These are phyloP conservation scores for Diadumene lineata DNA, from an alignment of 92 coral and sea anemone species.

Conservation along the genomic window DNA sequence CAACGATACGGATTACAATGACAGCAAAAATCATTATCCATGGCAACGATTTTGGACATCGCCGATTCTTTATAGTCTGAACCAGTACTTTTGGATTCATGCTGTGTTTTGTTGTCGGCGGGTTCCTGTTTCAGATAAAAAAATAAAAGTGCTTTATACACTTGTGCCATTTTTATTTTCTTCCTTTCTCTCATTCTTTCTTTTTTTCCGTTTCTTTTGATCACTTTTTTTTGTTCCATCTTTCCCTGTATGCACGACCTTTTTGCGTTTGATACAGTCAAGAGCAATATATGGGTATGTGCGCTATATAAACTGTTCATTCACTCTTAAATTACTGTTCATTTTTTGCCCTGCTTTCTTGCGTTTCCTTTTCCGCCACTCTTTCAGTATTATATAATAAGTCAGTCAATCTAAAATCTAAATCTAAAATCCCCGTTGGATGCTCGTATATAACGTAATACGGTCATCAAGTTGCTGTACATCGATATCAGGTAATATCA, in stretches of 20 bases:
- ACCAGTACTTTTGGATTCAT: background rate
- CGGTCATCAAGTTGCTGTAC: too few relatives aligned
- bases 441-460: too few relatives aligned
- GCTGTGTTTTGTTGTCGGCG: background rate
- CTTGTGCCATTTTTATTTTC: background rate
- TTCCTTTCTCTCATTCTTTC: background rate
- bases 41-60: background rate
- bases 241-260: background rate
- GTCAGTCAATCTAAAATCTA: too few relatives aligned
- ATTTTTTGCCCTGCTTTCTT: too few relatives aligned
- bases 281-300: too few relatives aligned
- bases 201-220: background rate
- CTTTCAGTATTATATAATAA: too few relatives aligned
- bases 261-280: too few relatives aligned
- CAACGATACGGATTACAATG: slow-evolving; percentile 26
- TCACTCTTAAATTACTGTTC: too few relatives aligned
- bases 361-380: too few relatives aligned
- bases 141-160: background rate
- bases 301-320: too few relatives aligned
- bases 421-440: too few relatives aligned
- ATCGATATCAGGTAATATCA: too few relatives aligned
- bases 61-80: background rate
- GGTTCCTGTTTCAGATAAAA: background rate
- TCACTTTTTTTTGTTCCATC: background rate
- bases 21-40: background rate